These are phyloP conservation scores for Tenebrio molitor DNA, from an alignment of 1,140 invertebrate species.

Conservation along the genomic window DNA sequence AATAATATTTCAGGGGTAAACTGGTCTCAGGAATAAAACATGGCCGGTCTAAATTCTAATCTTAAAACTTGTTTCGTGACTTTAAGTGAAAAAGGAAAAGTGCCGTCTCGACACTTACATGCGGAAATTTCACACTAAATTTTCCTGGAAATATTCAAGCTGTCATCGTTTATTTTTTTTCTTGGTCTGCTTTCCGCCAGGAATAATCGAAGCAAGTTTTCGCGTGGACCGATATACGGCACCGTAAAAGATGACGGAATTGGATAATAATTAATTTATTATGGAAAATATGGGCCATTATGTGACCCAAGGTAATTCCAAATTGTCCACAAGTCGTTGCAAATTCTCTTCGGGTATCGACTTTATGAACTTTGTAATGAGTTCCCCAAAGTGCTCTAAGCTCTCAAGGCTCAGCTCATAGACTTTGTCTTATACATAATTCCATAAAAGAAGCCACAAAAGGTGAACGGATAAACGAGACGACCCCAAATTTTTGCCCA, in stretches of 20 bases:
- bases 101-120: constrained; percentile 1
- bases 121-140: constrained; percentile 22
- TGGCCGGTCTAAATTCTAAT: constrained; percentile 33
- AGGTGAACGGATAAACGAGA: no score
- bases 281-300: neutral
- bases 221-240: no score
- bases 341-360: constrained; percentile 28
- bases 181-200: no score
- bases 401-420: constrained; percentile 1
- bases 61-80: constrained; percentile 30
- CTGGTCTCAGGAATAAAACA: constrained; percentile 27
- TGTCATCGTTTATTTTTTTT: neutral
- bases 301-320: neutral
- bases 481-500: no score
- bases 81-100: constrained; percentile 24
- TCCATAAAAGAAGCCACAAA: neutral
- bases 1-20: constrained; percentile 40
- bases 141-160: neutral
- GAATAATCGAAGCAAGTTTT: no score
- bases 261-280: constrained; percentile 8
- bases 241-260: neutral
- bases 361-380: constrained; percentile 34
- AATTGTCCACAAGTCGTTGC: constrained; percentile 22
- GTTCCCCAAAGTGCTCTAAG: constrained; percentile 8
- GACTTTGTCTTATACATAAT: constrained; percentile 1